Conservation (phyloP, 2,888 invertebrate species). For the Drosophila neoperkinsi region DNA sequence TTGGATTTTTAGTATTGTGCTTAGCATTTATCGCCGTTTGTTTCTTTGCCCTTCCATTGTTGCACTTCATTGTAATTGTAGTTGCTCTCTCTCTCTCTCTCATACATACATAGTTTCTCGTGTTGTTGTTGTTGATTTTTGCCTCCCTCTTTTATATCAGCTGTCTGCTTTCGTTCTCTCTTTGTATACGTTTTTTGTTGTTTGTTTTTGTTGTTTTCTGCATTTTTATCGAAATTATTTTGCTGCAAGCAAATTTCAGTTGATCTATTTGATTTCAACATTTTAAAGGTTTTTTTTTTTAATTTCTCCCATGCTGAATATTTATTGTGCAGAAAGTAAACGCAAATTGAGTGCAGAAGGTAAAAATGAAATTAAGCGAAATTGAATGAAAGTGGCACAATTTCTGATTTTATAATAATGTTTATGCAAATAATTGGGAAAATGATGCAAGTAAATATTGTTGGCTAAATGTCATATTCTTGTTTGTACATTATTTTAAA, state of each 20-base stretch:
- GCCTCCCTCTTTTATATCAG: constrained; percentile 40
- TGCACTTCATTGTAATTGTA: constrained; percentile 41
- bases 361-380: constrained; percentile 33
- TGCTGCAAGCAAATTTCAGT: constrained; percentile 26
- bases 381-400: constrained; percentile 5
- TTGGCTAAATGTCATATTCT: constrained; percentile 14
- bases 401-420: constrained; percentile 1
- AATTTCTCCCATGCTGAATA: constrained; percentile 26
- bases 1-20: constrained; percentile 36
- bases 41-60: constrained; percentile 61
- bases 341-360: constrained; percentile 61
- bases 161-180: constrained; percentile 18
- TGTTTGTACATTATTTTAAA: background rate
- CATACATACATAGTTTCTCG: background rate
- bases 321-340: constrained; percentile 38
- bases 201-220: constrained; percentile 13
- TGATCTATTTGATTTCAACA: constrained; percentile 32
- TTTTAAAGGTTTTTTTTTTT: constrained; percentile 16
- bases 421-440: constrained; percentile 3
- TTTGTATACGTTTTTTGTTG: constrained; percentile 3
- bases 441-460: constrained; percentile 22
- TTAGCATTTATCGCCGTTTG: constrained; percentile 44
- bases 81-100: constrained; percentile 8
- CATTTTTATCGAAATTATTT: constrained; percentile 24
- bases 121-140: constrained; percentile 6